phyloP scores from a whole-genome alignment of 2,113 vertebrate genomes.

The Galbula dea region DNA sequence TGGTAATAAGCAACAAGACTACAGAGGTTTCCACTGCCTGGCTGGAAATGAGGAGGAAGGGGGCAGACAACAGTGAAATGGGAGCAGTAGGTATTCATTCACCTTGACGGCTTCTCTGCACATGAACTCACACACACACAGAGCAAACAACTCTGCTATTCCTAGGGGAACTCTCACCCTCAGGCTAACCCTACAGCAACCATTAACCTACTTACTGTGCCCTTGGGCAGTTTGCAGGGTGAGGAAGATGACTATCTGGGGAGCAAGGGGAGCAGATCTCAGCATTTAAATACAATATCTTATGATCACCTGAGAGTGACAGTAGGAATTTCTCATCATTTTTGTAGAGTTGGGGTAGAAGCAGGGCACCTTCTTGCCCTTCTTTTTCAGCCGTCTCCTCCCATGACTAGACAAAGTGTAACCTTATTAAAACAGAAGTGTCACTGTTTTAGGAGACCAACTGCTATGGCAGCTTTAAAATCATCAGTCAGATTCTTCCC shows the following conservation, averaged over 20 bases:
- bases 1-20: not conserved
- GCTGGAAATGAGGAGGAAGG: not conserved
- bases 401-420: not conserved
- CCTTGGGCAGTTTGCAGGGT: slow-evolving; percentile 54
- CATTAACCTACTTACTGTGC: slow-evolving; percentile 73
- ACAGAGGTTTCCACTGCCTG: not conserved
- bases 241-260: slow-evolving; percentile 37
- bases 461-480: not conserved
- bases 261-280: slow-evolving; percentile 29
- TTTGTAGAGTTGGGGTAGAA: not conserved
- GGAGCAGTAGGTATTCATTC: not conserved
- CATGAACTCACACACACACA: not conserved
- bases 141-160: not conserved
- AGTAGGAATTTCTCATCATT: not conserved
- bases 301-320: not conserved
- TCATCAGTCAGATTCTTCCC: not conserved
- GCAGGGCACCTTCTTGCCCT: not conserved
- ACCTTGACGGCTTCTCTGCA: not conserved
- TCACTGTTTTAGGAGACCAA: not conserved
- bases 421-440: not conserved
- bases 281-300: not conserved
- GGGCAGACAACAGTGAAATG: not conserved
- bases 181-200: slow-evolving; percentile 72
- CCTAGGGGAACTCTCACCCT: slow-evolving; percentile 62
- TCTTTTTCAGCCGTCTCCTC: not conserved